A percentile compares a stretch with the other conserved stretches of the same genome.
Conservation (phyloP, 2,797 vertebrate genomes). For the Corythornis leucogaster region DNA sequence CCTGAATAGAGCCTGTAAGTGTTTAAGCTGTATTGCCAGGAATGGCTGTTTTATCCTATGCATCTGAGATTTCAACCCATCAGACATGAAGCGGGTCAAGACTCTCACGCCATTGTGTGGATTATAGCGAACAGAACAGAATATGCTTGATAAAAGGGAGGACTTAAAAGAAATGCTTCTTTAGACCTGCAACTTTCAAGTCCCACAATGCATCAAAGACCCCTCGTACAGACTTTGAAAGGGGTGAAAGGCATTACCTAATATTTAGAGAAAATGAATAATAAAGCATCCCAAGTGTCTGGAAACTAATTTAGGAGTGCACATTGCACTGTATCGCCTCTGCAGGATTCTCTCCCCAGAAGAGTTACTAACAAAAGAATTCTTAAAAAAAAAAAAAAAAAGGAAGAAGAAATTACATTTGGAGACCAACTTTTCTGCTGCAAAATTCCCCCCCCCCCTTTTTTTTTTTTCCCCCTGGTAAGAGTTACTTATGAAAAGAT, state of each 20-base stretch:
- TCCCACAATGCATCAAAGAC: conserved; percentile 75
- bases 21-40: conserved; percentile 20
- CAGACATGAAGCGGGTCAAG: conserved; percentile 58
- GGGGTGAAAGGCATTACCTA: conserved; percentile 58
- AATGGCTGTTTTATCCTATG: conserved; percentile 53
- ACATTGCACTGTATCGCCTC: conserved; percentile 21
- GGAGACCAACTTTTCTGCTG: conserved; percentile 65
- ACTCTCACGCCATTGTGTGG: conserved; percentile 48
- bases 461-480: conserved; percentile 46
- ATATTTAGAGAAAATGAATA: conserved; percentile 77
- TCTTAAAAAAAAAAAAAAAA: not conserved
- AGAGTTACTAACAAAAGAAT: conserved; percentile 64
- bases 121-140: conserved; percentile 53
- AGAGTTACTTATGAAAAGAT: conserved; percentile 69
- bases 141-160: conserved; percentile 55
- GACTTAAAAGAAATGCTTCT: conserved; percentile 62
- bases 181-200: conserved; percentile 73
- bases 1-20: conserved; percentile 27
- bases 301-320: conserved; percentile 75
- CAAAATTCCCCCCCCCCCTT: conserved; percentile 30
- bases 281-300: conserved; percentile 67
- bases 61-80: conserved; percentile 62
- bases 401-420: conserved; percentile 2
- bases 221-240: conserved; percentile 42
- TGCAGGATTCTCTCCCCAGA: conserved; percentile 51